Percentiles rank a stretch among this genome's conserved stretches.
phyloP scores from a whole-genome alignment of 2,888 invertebrate genomes.

The Ophion costatus region DNA sequence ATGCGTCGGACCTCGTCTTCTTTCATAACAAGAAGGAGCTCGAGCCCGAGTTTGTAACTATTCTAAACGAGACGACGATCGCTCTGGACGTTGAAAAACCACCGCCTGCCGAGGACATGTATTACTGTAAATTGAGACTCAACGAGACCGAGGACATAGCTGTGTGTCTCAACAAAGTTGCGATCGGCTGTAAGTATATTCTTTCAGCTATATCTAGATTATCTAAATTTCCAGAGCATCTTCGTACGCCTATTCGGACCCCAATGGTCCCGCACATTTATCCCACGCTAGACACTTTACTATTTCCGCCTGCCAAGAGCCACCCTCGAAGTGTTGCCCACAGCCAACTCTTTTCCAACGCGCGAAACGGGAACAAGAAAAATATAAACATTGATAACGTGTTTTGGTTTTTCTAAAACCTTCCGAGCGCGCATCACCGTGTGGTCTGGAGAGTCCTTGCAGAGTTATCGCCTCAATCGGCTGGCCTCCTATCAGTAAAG shows the following conservation, averaged over 20 bases:
- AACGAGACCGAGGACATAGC: constrained; percentile 73
- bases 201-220: not conserved
- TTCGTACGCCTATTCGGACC: not conserved
- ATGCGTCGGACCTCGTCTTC: constrained; percentile 85
- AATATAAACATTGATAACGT: not conserved
- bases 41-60: constrained; percentile 83
- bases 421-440: not conserved
- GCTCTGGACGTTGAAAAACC: constrained; percentile 85
- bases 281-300: not conserved
- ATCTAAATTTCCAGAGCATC: not conserved
- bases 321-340: too few species aligned
- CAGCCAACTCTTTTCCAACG: too few species aligned
- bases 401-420: not conserved
- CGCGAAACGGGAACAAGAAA: not conserved
- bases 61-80: constrained; percentile 88
- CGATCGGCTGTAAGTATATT: constrained; percentile 85
- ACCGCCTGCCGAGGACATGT: constrained; percentile 84
- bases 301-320: not conserved
- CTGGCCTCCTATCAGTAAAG: not conserved
- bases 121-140: constrained; percentile 85
- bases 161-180: constrained; percentile 86
- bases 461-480: not conserved
- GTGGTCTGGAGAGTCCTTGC: not conserved
- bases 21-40: constrained; percentile 81
- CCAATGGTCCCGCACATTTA: not conserved